phyloP scores from a whole-genome alignment of 2,113 vertebrate genomes.

The Aviceda subcristata region DNA sequence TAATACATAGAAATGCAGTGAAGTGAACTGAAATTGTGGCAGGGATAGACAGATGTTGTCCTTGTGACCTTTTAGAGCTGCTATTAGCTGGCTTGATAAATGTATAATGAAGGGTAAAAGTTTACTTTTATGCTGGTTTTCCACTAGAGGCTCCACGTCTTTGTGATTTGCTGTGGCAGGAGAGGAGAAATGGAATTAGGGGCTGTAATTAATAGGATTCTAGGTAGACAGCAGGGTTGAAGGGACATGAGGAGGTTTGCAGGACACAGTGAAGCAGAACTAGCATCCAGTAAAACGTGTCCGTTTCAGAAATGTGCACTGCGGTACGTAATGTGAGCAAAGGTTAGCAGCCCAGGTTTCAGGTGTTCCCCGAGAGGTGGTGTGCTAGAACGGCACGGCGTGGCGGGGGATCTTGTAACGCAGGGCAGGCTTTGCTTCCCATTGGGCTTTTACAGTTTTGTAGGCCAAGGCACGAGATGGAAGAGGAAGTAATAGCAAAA shows the following conservation, averaged over 20 bases:
- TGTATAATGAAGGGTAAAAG: not conserved
- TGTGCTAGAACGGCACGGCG: rapidly evolving
- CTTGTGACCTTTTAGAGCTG: not conserved
- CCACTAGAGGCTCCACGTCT: not conserved
- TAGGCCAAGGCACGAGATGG: not conserved
- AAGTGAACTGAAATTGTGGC: not conserved
- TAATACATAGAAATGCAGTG: not conserved
- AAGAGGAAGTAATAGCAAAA: not conserved
- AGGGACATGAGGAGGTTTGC: not conserved
- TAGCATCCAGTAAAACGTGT: not conserved
- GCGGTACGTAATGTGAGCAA: rapidly evolving
- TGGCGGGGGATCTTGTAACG: not conserved
- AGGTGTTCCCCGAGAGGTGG: not conserved
- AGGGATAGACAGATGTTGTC: not conserved
- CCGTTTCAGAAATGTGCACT: not conserved
- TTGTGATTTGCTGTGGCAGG: not conserved
- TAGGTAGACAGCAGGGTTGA: not conserved
- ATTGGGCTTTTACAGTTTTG: rapidly evolving
- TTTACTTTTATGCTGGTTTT: not conserved
- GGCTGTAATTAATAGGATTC: not conserved
- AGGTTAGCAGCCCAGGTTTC: not conserved
- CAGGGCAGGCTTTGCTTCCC: not conserved
- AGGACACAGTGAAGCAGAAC: not conserved
- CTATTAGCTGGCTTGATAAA: not conserved
- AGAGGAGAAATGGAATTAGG: not conserved